Evolutionary conservation across 2,888 invertebrate species (phyloP).

Genomic region (Malachius bipustulatus): DNA sequence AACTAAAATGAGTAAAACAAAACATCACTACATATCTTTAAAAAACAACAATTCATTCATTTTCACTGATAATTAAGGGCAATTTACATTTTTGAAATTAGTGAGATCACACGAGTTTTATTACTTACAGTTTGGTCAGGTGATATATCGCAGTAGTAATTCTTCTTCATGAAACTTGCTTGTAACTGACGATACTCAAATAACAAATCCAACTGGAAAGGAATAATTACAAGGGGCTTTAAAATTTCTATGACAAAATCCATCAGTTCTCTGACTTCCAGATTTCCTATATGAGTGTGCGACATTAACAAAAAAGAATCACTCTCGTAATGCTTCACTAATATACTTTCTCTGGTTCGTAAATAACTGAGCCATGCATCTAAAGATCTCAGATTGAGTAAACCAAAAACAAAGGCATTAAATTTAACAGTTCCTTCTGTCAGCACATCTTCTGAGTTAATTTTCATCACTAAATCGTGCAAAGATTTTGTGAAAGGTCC

Average conservation of each 20-base stretch:
- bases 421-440: slow-evolving; percentile 78
- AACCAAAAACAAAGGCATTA: slow-evolving; percentile 77
- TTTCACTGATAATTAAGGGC: too few relatives aligned
- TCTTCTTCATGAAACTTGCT: slow-evolving; percentile 48
- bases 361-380: slow-evolving; percentile 85
- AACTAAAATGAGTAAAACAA: slow-evolving; percentile 2
- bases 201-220: slow-evolving; percentile 70
- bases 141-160: slow-evolving; percentile 30
- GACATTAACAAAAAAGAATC: slow-evolving; percentile 59
- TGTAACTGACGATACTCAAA: slow-evolving; percentile 68
- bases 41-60: too few relatives aligned
- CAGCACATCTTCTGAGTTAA: slow-evolving; percentile 66
- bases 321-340: slow-evolving; percentile 67
- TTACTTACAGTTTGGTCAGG: background rate
- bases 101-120: too few relatives aligned
- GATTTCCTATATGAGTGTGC: slow-evolving; percentile 49
- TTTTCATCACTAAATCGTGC: slow-evolving; percentile 69
- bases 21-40: too few relatives aligned
- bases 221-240: slow-evolving; percentile 66
- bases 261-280: slow-evolving; percentile 49
- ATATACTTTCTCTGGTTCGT: slow-evolving; percentile 68
- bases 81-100: too few relatives aligned
- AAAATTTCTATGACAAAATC: slow-evolving; percentile 66
- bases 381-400: slow-evolving; percentile 74
- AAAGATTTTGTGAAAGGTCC: slow-evolving; percentile 74